Evolutionary conservation across 2,888 invertebrate genomes (phyloP), one percentile per base, ranked within the genome.

Genomic region (Drosophila neonasuta): DNA sequence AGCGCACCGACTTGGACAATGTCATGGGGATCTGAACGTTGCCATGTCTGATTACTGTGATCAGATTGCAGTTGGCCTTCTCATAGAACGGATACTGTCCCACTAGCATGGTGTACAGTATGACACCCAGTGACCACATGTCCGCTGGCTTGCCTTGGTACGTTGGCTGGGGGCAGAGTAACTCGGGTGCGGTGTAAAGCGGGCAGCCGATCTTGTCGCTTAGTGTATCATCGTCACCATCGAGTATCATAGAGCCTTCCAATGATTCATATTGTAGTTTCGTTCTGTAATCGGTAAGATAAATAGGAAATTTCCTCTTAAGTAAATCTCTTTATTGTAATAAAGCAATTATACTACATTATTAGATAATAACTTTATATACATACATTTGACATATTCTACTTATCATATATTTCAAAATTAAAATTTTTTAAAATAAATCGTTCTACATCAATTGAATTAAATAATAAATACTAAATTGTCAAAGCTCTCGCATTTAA

Each of bases 51-150:
- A 90, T 90, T 3, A 90, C 85, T 5, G 89, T 89, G 13, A 90
- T 90, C n/a, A 90, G 78, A 68, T 89, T 90, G 70, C 89, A 89
- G 57, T 90, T 90, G 56, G 88, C 88, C 73, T 89, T 89, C 68
- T 90, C 90, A 61, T 90, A 90, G 64, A 90, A 90, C n/a, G 90
- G 90, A 79, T 91, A 91, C 62, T 89, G 89, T 1, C 90, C 90
- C 36, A 90, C 89, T 2, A 90, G 81, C 89, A 90, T 90, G 2
- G 90, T 90, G 56, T 91, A 90, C 0, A 90, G 78, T 45, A 91
- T 89, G 2, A 91, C 90, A 11, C 90, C 90, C 13, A 90, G 71
- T 0, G 91, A 90, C 90, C 90, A 90, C 87, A 90, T 90, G 62
- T 90, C 90, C 24, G 90, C 90, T 5, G 90, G 90, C 56, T 90